Percentiles rank a stretch among this genome's conserved stretches.
Conservation (phyloP, 2,113 vertebrate genomes). For the Anhinga anhinga region DNA sequence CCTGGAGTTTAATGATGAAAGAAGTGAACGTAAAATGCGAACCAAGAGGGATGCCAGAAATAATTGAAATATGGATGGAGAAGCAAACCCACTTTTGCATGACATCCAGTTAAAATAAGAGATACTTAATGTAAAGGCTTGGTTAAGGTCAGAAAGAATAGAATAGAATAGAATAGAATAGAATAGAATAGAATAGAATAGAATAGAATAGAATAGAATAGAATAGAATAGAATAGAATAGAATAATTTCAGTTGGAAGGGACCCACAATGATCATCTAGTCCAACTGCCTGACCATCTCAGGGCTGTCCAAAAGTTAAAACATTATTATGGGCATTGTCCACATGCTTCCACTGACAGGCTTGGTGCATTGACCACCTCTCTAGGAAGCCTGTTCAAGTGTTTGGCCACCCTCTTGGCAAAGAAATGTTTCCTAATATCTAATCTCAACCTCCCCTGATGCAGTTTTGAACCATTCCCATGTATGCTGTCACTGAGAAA, state of each 20-base stretch:
- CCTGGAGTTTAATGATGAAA: neutral
- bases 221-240: neutral
- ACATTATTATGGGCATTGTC: neutral
- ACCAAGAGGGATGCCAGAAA: neutral
- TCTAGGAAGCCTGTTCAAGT: neutral
- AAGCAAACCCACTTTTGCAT: neutral
- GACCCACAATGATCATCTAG: neutral
- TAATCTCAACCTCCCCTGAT: neutral
- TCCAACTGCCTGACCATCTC: neutral
- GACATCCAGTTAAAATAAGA: neutral
- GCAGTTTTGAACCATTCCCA: neutral
- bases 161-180: neutral
- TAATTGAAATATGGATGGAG: neutral
- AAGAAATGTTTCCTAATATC: neutral
- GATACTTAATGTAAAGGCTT: neutral
- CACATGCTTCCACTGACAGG: neutral
- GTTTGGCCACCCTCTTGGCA: neutral
- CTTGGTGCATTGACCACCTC: neutral
- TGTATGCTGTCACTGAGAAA: accelerated
- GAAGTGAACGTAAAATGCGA: neutral
- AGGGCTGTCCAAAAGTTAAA: neutral
- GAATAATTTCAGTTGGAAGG: neutral
- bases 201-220: neutral
- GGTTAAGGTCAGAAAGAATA: neutral
- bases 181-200: neutral